These are phyloP conservation scores for Acanthosoma haemorrhoidale DNA, from an alignment of 2,888 invertebrate species.

Conservation along the genomic window DNA sequence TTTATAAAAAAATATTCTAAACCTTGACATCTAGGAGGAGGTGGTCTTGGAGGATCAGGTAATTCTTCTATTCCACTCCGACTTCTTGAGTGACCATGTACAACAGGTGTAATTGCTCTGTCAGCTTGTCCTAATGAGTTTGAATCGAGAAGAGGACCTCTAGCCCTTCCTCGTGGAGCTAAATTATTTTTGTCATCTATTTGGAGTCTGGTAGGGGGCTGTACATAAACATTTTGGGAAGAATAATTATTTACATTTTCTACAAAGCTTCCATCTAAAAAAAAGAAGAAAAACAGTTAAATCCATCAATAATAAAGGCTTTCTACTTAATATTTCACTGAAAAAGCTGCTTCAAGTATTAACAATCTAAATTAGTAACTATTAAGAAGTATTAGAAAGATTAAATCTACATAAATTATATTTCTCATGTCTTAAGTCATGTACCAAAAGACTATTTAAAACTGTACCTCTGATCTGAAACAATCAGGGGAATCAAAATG, in stretches of 20 bases:
- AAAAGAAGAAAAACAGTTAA: too few relatives aligned
- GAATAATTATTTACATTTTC: conserved; percentile 59
- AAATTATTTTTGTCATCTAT: conserved; percentile 64
- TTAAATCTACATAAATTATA: too few relatives aligned
- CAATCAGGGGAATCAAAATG: too few relatives aligned
- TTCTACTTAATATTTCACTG: too few relatives aligned
- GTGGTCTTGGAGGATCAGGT: conserved; percentile 70
- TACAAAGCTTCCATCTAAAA: conserved; percentile 46
- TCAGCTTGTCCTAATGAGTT: conserved; percentile 58
- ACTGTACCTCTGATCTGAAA: too few relatives aligned
- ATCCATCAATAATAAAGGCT: too few relatives aligned
- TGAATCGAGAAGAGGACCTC: conserved; percentile 61
- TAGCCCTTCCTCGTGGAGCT: conserved; percentile 59
- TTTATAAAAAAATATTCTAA: conserved; percentile 39
- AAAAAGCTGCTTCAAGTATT: too few relatives aligned
- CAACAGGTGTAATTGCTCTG: conserved; percentile 51
- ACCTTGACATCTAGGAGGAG: conserved; percentile 81
- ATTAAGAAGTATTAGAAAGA: too few relatives aligned
- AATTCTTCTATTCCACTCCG: conserved; percentile 45
- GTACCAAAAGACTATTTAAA: too few relatives aligned
- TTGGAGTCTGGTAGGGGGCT: conserved; percentile 66
- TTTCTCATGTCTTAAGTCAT: too few relatives aligned
- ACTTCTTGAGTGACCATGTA: conserved; percentile 42
- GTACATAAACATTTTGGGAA: conserved; percentile 86
- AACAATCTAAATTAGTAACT: too few relatives aligned